Conservation (phyloP, 2,797 vertebrate species). For the Macropodus opercularis region DNA sequence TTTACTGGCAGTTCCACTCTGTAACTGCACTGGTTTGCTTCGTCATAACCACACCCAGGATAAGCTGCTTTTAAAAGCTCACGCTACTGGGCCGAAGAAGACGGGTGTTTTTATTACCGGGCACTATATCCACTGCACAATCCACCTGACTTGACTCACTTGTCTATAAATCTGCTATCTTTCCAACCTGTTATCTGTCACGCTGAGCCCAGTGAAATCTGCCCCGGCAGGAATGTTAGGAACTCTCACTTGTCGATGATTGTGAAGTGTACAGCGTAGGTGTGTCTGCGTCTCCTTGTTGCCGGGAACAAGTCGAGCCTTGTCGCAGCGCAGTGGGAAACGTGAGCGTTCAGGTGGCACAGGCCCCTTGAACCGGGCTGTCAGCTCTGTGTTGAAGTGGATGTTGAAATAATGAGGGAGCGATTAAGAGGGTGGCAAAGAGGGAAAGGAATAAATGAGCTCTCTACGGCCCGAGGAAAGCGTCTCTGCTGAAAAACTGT, state of each 20-base stretch:
- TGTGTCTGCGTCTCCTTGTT: slow-evolving; percentile 36
- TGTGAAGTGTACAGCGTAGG: slow-evolving; percentile 26
- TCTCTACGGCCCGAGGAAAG: background rate
- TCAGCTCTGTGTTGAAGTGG: background rate
- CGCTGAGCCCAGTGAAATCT: slow-evolving; percentile 12
- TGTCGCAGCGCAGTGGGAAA: slow-evolving; percentile 32
- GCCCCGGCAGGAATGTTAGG: slow-evolving; percentile 22
- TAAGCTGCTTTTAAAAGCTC: slow-evolving; percentile 19
- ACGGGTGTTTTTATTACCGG: slow-evolving; percentile 9
- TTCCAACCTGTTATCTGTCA: background rate
- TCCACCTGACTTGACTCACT: slow-evolving; percentile 1
- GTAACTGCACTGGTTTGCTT: slow-evolving; percentile 29
- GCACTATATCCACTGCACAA: slow-evolving; percentile 7
- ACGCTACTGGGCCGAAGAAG: slow-evolving; percentile 7
- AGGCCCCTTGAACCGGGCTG: slow-evolving; percentile 15
- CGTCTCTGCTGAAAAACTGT: background rate
- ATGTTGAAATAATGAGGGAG: slow-evolving; percentile 13
- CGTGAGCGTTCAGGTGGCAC: slow-evolving; percentile 1
- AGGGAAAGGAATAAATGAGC: slow-evolving; percentile 1
- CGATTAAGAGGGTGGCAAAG: background rate
- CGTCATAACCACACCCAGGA: slow-evolving; percentile 26
- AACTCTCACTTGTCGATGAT: slow-evolving; percentile 23
- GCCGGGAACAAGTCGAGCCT: slow-evolving; percentile 31
- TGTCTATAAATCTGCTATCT: background rate
- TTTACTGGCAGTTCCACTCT: slow-evolving; percentile 6